Conservation (phyloP, 1,140 invertebrate species). For the Lordiphosa clarofinis region DNA sequence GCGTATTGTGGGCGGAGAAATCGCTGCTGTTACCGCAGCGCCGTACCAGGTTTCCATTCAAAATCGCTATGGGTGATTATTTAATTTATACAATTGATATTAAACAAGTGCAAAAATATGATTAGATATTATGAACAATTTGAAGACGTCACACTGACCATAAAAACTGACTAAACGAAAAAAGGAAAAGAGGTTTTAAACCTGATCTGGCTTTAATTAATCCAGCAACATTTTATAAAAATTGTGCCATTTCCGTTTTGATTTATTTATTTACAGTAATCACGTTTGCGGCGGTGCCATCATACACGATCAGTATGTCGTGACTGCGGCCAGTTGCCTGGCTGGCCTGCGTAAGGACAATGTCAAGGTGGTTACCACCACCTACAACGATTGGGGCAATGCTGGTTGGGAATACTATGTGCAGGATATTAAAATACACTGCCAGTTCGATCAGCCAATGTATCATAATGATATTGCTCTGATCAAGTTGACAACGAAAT, state of each 20-base stretch:
- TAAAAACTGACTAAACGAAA: no score
- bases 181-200: no score
- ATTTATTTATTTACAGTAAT: constrained; percentile 24
- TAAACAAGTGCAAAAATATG: neutral
- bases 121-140: no score
- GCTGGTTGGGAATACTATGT: constrained; percentile 50
- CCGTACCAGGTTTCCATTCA: constrained; percentile 80
- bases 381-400: constrained; percentile 57
- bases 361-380: constrained; percentile 57
- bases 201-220: no score
- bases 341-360: constrained; percentile 42
- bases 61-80: constrained; percentile 28
- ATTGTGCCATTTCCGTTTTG: neutral
- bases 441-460: constrained; percentile 68
- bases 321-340: constrained; percentile 80
- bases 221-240: no score
- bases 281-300: constrained; percentile 80
- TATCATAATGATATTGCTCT: constrained; percentile 82
- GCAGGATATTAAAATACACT: constrained; percentile 53
- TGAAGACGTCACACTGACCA: no score
- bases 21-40: constrained; percentile 66
- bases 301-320: constrained; percentile 68
- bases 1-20: constrained; percentile 79
- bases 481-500: constrained; percentile 72
- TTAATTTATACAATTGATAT: no score